A percentile compares a stretch with the other conserved stretches of the same genome.
These are phyloP conservation scores for Drosophila sucinea DNA, from an alignment of 1,140 invertebrate genomes.

Conservation along the genomic window DNA sequence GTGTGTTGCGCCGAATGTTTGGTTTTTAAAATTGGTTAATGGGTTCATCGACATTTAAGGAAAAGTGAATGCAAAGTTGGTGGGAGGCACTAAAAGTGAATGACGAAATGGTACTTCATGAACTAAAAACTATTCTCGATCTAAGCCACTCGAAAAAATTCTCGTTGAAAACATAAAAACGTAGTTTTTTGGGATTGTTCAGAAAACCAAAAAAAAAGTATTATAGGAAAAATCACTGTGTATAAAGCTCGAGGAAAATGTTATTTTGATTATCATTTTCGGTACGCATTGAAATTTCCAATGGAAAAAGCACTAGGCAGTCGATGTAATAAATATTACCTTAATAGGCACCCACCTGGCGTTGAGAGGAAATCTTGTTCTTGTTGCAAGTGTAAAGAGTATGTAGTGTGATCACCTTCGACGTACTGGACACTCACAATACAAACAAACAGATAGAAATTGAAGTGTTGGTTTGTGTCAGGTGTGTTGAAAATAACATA, in stretches of 20 bases:
- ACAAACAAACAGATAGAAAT: constrained; percentile 20
- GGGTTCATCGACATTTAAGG: no score
- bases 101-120: no score
- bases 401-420: constrained; percentile 59
- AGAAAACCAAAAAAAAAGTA: no score
- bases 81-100: no score
- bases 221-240: no score
- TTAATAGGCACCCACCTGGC: constrained; percentile 44
- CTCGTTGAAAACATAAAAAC: no score
- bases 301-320: constrained; percentile 30
- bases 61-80: no score
- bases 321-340: constrained; percentile 27
- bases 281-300: constrained; percentile 1
- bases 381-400: constrained; percentile 57
- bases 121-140: no score
- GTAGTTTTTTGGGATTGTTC: no score
- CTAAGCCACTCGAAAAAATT: no score
- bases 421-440: constrained; percentile 45
- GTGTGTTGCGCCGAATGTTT: no score
- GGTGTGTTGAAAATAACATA: constrained; percentile 2
- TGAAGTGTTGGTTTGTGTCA: constrained; percentile 1
- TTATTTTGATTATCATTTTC: background rate
- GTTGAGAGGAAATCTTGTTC: constrained; percentile 44
- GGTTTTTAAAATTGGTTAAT: no score
- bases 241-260: constrained; percentile 2